Evolutionary conservation across 2,113 vertebrate species (phyloP), one percentile per base, ranked within the genome.

Genomic region (Canis aureus): DNA sequence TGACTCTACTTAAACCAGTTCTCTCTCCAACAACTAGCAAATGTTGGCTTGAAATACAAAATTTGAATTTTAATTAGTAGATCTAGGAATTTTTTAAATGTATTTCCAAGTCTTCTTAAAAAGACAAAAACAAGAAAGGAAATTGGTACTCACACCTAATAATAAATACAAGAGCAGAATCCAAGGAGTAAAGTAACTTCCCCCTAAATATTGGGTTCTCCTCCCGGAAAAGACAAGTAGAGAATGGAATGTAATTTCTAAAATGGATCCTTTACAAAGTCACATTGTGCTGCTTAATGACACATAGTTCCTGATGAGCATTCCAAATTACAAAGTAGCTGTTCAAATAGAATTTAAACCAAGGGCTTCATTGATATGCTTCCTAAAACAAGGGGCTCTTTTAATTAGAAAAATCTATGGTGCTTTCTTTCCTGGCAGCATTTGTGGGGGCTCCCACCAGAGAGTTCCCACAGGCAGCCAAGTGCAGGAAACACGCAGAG

Each of bases 391-490:
- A 98, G 95, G 96, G 83, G 32, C 80, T 95, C 96, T 96, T 98
- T 98, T 98, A 98, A 97, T 97, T 97, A 97, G 91, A 97, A 97
- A 97, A 97, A 78, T 97, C 97, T 97, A 96, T 97, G 94, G 97
- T 94, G 94, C 94, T 97, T 97, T 98, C 76, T 97, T 98, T 96
- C 38, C 90, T 83, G 92, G 90, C 80, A 91, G 67, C 22, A 20
- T 93, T 92, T 82, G 81, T 83, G 11, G 59, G 59, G 38, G 27
- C 73, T 96, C 83, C 81, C 85, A 89, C 71, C 43, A 91, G 97
- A 97, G 90, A 95, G 57, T 85, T 87, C 74, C 80, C 83, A 60
- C 57, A 88, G 82, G 38, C 76, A 95, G 92, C 94, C 92, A 90
- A 97, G 92, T 15, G 8, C 11, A 83, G 25, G 16, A 94, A 97